Percentiles rank a stretch among this genome's conserved stretches.
Conservation (phyloP, 2,113 vertebrate genomes). For the Oxyura jamaicensis region DNA sequence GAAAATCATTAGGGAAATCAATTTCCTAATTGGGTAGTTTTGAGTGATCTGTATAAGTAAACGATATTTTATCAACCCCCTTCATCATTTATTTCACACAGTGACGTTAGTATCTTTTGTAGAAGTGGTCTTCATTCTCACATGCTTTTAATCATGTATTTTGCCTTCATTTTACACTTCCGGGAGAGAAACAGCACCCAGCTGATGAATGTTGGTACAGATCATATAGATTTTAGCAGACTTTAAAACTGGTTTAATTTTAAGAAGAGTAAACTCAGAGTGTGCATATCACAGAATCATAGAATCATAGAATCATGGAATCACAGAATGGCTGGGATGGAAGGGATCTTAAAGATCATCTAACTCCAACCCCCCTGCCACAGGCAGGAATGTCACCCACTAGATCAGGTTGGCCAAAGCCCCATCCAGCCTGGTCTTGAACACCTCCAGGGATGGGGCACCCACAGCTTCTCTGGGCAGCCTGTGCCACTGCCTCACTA, state of each 20-base stretch:
- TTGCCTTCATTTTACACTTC: background rate
- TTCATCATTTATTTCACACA: background rate
- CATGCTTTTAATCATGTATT: background rate
- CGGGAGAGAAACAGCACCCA: background rate
- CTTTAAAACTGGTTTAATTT: background rate
- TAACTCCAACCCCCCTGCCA: too few relatives aligned
- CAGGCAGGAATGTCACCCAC: too few relatives aligned
- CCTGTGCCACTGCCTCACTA: too few relatives aligned
- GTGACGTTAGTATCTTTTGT: background rate
- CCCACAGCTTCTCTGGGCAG: too few relatives aligned
- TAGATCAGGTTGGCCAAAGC: too few relatives aligned
- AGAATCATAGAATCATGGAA: too few relatives aligned
- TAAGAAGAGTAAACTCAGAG: background rate
- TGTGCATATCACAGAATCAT: background rate
- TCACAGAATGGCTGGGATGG: too few relatives aligned
- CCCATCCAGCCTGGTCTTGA: too few relatives aligned
- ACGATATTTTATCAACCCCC: background rate
- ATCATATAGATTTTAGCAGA: background rate
- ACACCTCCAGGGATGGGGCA: too few relatives aligned
- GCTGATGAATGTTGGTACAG: background rate
- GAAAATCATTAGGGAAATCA: too few relatives aligned
- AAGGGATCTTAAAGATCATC: too few relatives aligned
- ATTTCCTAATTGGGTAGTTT: background rate
- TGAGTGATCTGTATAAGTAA: background rate
- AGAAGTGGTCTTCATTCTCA: rapidly evolving